Conservation (phyloP, 2,113 vertebrate genomes). For the Peucedramus taeniatus region DNA sequence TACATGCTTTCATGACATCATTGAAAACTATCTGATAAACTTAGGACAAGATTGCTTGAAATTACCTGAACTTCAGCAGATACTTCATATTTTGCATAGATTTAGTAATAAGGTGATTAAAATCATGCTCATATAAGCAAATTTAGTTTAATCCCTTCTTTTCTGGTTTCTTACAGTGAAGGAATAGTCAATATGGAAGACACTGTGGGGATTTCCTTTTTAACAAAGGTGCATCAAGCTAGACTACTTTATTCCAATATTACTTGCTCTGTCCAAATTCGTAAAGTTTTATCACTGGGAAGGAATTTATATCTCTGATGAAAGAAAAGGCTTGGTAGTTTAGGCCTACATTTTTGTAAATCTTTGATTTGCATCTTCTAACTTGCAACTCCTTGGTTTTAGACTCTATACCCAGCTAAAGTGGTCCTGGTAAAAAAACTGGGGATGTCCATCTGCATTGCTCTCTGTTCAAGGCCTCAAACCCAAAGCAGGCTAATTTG, state of each 20-base stretch:
- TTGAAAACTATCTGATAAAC: background rate
- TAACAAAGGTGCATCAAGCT: background rate
- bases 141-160: background rate
- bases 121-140: background rate
- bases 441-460: background rate
- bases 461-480: background rate
- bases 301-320: background rate
- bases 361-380: background rate
- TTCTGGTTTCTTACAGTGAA: background rate
- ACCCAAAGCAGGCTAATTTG: background rate
- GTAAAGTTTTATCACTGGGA: background rate
- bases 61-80: background rate
- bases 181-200: background rate
- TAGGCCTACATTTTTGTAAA: background rate
- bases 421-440: fast-evolving
- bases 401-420: background rate
- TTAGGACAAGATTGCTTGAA: background rate
- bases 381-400: background rate
- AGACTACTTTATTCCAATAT: background rate
- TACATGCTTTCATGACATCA: background rate
- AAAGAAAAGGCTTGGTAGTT: background rate
- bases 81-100: background rate
- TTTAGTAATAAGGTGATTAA: background rate
- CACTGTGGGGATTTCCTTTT: background rate
- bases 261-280: background rate